Conservation (phyloP, 2,113 vertebrate genomes). For the Pterocles gutturalis region DNA sequence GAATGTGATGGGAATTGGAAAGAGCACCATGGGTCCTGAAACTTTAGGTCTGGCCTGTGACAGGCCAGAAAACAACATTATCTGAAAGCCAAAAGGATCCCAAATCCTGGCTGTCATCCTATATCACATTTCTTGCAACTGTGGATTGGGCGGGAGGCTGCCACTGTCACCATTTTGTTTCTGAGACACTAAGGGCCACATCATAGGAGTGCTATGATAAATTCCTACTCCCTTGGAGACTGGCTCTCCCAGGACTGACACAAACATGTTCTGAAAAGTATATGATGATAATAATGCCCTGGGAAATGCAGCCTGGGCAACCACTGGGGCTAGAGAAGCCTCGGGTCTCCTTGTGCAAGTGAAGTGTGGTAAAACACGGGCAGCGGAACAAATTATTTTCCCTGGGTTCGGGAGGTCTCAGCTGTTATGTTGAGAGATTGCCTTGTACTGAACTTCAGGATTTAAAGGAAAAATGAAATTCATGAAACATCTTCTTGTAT, state of each 20-base stretch:
- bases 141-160: slow-evolving; percentile 10
- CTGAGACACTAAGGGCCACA: slow-evolving; percentile 7
- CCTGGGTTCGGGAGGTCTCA: neutral
- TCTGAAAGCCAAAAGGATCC: neutral
- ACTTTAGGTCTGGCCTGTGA: neutral
- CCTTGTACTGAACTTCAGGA: neutral
- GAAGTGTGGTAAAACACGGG: neutral
- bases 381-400: neutral
- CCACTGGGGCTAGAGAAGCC: neutral
- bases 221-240: neutral
- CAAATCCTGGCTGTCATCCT: slow-evolving; percentile 4
- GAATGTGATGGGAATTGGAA: neutral
- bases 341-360: neutral
- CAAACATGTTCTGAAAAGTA: neutral
- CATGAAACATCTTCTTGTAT: neutral
- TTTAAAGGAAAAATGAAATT: neutral
- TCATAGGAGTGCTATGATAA: slow-evolving; percentile 14
- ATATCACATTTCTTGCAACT: neutral
- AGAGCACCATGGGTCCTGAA: neutral
- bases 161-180: slow-evolving; percentile 13
- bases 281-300: neutral
- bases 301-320: neutral
- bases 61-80: neutral
- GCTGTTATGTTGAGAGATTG: neutral
- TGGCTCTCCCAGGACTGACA: neutral